Evolutionary conservation across 2,113 vertebrate genomes (phyloP).

Genomic region (Apus apus): DNA sequence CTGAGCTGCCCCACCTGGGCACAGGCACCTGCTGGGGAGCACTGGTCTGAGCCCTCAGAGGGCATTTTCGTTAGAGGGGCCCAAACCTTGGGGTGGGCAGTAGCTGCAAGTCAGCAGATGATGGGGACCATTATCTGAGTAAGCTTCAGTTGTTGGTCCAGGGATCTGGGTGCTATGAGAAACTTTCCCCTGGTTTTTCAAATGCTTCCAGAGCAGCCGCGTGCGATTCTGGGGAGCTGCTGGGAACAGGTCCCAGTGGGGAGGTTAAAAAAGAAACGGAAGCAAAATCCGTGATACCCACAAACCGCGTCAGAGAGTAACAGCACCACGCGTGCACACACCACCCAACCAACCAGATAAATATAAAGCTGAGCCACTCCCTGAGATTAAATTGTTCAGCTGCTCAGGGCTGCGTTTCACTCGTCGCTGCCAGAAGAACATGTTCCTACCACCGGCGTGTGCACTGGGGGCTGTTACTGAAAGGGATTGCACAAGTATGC

Average conservation of each 20-base stretch:
- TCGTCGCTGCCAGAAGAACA: background rate
- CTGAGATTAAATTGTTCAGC: background rate
- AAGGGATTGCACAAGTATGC: constrained; percentile 6
- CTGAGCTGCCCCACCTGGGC: background rate
- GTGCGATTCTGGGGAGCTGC: background rate
- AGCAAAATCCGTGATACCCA: background rate
- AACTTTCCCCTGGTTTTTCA: background rate
- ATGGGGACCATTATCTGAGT: background rate
- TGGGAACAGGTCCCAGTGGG: background rate
- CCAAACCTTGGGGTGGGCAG: background rate
- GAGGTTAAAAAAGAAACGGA: background rate
- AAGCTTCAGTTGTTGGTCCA: background rate
- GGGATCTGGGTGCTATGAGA: background rate
- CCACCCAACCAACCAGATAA: background rate
- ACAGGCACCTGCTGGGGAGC: background rate
- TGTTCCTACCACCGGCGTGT: background rate
- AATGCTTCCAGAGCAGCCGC: fast-evolving
- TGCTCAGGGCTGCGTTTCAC: background rate
- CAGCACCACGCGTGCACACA: fast-evolving
- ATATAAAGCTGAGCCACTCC: background rate
- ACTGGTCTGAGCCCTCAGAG: background rate
- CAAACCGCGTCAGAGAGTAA: background rate
- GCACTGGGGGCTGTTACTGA: background rate
- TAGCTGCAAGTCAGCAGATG: background rate
- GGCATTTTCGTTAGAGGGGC: background rate